Conservation (phyloP, 2,113 vertebrate species). For the Indri indri region DNA sequence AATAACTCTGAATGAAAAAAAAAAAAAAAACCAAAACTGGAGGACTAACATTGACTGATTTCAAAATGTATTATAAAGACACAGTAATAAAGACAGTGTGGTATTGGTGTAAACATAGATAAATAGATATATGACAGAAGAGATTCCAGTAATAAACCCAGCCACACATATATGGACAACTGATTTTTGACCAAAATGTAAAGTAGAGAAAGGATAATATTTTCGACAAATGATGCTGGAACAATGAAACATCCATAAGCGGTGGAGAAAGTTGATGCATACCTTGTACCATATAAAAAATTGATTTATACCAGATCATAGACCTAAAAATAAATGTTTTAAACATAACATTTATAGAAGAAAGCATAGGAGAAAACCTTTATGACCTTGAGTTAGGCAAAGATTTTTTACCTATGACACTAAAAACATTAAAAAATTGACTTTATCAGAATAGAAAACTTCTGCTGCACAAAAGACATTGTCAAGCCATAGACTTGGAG, state of each 20-base stretch:
- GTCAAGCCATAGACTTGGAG: neutral
- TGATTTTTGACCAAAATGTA: neutral
- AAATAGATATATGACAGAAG: neutral
- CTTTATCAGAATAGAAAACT: neutral
- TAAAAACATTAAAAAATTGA: neutral
- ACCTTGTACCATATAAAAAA: neutral
- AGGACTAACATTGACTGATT: neutral
- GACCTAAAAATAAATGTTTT: neutral
- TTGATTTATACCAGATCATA: neutral
- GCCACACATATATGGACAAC: neutral
- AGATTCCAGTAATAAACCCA: neutral
- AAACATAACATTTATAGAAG: neutral
- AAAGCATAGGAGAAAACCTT: neutral
- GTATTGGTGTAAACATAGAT: neutral
- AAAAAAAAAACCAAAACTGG: conserved; percentile 37
- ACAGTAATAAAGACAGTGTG: neutral
- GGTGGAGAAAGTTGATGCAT: neutral
- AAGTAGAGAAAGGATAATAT: neutral
- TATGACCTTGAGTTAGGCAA: neutral
- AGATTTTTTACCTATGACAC: neutral
- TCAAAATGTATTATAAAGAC: neutral
- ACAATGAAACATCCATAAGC: neutral
- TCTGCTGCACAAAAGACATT: neutral
- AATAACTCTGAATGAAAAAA: neutral
- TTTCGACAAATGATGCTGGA: neutral